Evolutionary conservation across 1,140 invertebrate species (phyloP), one percentile per base, ranked within the genome.

Genomic region (Prorops nasuta): DNA sequence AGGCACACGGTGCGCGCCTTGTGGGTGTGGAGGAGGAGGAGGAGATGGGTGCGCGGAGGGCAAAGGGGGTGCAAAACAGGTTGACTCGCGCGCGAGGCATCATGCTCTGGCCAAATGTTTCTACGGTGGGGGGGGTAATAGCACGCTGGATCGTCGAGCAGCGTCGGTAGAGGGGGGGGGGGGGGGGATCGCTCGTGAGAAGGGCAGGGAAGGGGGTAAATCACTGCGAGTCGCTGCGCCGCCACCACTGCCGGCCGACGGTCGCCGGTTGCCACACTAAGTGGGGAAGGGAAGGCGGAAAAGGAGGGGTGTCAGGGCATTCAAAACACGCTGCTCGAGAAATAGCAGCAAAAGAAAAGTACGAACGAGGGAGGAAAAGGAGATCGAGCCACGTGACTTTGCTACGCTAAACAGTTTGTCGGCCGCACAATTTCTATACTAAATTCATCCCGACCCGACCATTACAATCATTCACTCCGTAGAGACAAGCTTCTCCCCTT

Each of bases 41-140:
- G 45, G 57, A 52, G 58, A n/a, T n/a, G n/a, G n/a, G n/a, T n/a
- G n/a, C n/a, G n/a, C n/a, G n/a, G n/a, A n/a, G n/a, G n/a, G n/a
- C n/a, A n/a, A n/a, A n/a, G 22, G 62, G 66, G 63, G 61, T 51
- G 42, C 45, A 65, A 57, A 73, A 73, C 71, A 71, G 70, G 72
- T 72, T 72, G 70, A 71, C 64, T 71, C 62, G 67, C 60, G 64
- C 64, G 65, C 64, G 66, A 62, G 67, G 63, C 67, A 69, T 62
- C 68, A 51, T 51, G 60, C 60, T n/a, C n/a, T 62, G 57, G 57
- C 58, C 49, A 44, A 42, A 22, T 43, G n/a, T n/a, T n/a, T n/a
- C n/a, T n/a, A n/a, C n/a, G n/a, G n/a, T n/a, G n/a, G n/a, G n/a
- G n/a, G n/a, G n/a, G n/a, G n/a, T n/a, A n/a, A n/a, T n/a, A n/a